Conservation (phyloP, 2,113 vertebrate genomes). For the Eulemur rufifrons region DNA sequence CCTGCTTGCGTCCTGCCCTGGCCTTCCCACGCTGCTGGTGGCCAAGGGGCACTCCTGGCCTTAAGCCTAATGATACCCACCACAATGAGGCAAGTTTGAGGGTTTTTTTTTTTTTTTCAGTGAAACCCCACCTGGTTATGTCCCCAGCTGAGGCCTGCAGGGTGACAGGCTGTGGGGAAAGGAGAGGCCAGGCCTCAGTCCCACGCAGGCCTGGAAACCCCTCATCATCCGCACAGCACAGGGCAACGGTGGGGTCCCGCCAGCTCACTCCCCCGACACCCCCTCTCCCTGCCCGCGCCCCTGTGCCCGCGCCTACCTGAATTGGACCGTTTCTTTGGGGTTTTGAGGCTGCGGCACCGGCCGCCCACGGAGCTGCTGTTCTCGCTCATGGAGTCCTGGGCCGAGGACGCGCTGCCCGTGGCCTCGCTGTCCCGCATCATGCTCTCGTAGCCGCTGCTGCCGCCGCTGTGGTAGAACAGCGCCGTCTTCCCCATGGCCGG, state of each 20-base stretch:
- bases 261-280: accelerated
- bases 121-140: accelerated
- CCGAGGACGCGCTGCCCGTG: conserved; percentile 95
- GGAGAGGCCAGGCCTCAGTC: not conserved
- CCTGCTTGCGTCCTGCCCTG: accelerated
- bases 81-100: not conserved
- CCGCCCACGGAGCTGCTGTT: conserved; percentile 93
- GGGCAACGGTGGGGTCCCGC: not conserved
- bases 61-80: not conserved
- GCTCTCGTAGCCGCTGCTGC: conserved; percentile 98
- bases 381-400: conserved; percentile 97
- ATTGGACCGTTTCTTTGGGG: conserved; percentile 93
- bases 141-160: not conserved
- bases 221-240: accelerated
- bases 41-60: accelerated
- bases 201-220: accelerated
- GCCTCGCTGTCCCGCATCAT: conserved; percentile 98
- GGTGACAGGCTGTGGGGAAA: not conserved
- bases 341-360: conserved; percentile 92
- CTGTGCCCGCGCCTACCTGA: conserved; percentile 84
- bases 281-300: accelerated
- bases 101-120: no score
- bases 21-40: not conserved
- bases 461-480: conserved; percentile 97
- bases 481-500: conserved; percentile 98